These are phyloP conservation scores for Iguana delicatissima DNA, from an alignment of 2,797 vertebrate genomes.

Conservation along the genomic window DNA sequence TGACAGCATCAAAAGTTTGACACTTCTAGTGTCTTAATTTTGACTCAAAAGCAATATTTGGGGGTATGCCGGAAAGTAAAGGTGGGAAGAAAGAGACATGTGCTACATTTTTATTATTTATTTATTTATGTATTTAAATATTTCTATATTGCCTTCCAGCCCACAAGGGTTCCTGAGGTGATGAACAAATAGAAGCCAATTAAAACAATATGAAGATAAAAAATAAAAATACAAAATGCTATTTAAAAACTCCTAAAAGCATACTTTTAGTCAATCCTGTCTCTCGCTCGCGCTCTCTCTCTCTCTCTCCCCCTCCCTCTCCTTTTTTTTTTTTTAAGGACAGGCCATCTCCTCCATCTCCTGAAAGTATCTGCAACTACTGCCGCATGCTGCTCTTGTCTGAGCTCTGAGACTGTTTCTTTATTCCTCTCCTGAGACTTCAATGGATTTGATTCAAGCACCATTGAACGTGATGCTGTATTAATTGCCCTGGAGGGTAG, in stretches of 20 bases:
- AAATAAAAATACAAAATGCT: too few relatives aligned
- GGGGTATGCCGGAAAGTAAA: not conserved
- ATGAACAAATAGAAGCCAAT: too few relatives aligned
- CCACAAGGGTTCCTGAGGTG: too few relatives aligned
- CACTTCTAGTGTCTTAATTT: constrained; percentile 11
- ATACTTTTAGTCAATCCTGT: constrained; percentile 49
- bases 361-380: constrained; percentile 71
- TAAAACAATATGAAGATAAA: too few relatives aligned
- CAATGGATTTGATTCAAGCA: constrained; percentile 84
- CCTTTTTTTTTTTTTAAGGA: constrained; percentile 48
- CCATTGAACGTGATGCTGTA: constrained; percentile 85
- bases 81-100: constrained; percentile 21
- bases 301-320: too few relatives aligned
- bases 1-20: constrained; percentile 13
- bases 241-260: too few relatives aligned
- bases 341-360: constrained; percentile 51
- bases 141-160: too few relatives aligned
- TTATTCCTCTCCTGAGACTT: constrained; percentile 81
- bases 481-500: constrained; percentile 88
- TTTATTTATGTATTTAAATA: too few relatives aligned
- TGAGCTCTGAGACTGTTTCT: constrained; percentile 75
- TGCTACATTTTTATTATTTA: not conserved
- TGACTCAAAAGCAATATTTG: not conserved
- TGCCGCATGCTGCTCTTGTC: constrained; percentile 74
- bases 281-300: too few relatives aligned